A percentile compares a stretch with the other conserved stretches of the same genome.
Conservation (phyloP, 1,140 invertebrate species). For the Coelopa frigida region DNA sequence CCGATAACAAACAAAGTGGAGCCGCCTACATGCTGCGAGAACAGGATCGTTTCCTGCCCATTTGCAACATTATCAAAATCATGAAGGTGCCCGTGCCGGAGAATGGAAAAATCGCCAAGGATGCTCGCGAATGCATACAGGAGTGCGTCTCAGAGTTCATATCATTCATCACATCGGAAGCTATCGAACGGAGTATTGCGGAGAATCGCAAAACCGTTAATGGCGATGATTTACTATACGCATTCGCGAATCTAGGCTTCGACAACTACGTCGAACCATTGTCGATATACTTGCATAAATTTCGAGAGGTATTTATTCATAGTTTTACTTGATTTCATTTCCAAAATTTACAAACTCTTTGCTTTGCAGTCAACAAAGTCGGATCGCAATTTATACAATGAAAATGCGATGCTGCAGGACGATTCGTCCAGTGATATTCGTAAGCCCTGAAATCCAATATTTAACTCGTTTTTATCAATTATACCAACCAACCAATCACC, state of each 20-base stretch:
- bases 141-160: constrained; percentile 99
- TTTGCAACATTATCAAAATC: constrained; percentile 97
- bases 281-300: constrained; percentile 94
- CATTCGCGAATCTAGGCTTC: constrained; percentile 94
- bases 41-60: constrained; percentile 94
- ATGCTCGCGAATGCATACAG: constrained; percentile 98
- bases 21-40: constrained; percentile 55
- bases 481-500: too few species aligned
- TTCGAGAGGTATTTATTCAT: constrained; percentile 80
- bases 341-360: constrained; percentile 13
- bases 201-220: constrained; percentile 99
- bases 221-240: constrained; percentile 95
- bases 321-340: neutral
- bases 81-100: constrained; percentile 98
- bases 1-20: constrained; percentile 27
- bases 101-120: constrained; percentile 97
- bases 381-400: constrained; percentile 38
- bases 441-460: constrained; percentile 15
- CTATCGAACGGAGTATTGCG: constrained; percentile 91
- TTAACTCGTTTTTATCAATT: too few species aligned
- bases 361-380: constrained; percentile 38
- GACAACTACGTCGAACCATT: constrained; percentile 98
- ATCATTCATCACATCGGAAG: constrained; percentile 98
- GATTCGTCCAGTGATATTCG: constrained; percentile 16
- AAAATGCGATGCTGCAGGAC: constrained; percentile 16